Percentiles rank a stretch among this genome's conserved stretches.
These are phyloP conservation scores for Acromyrmex heyeri DNA, from an alignment of 1,140 invertebrate species.

Conservation along the genomic window DNA sequence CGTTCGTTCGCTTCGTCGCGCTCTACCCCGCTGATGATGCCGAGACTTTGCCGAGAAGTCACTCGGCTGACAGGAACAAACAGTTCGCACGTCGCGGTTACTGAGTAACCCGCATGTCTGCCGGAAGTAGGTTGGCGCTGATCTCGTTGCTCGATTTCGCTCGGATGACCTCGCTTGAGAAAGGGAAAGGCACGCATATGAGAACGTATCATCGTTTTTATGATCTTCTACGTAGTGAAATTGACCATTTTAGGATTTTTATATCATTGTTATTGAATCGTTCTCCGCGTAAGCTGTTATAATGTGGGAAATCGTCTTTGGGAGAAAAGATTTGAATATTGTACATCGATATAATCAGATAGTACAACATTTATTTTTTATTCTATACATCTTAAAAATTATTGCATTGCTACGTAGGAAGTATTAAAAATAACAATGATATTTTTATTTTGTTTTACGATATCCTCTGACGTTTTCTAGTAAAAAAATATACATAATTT, in stretches of 20 bases:
- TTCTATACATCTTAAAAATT: neutral
- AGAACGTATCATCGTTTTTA: conserved; percentile 32
- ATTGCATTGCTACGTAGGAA: neutral
- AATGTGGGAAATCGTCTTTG: neutral
- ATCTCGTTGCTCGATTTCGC: conserved; percentile 59
- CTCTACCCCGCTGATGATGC: conserved; percentile 51
- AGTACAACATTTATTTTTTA: neutral
- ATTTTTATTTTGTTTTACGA: neutral
- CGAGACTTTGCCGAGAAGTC: conserved; percentile 53
- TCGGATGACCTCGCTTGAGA: conserved; percentile 53
- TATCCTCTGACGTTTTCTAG: neutral
- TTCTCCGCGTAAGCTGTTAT: too few species aligned
- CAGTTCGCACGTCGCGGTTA: conserved; percentile 57
- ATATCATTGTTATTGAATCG: neutral
- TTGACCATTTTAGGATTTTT: conserved; percentile 15
- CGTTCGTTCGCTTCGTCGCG: conserved; percentile 59
- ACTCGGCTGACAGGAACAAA: conserved; percentile 61
- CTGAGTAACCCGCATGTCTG: conserved; percentile 43
- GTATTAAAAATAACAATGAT: neutral
- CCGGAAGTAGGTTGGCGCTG: conserved; percentile 60
- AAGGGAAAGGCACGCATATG: conserved; percentile 38
- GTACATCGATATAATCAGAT: neutral
- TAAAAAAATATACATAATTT: neutral
- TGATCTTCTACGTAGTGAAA: conserved; percentile 11
- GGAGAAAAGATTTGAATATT: neutral